These are phyloP conservation scores for Brachionus plicatilis DNA, from an alignment of 1,140 invertebrate genomes.

Conservation along the genomic window DNA sequence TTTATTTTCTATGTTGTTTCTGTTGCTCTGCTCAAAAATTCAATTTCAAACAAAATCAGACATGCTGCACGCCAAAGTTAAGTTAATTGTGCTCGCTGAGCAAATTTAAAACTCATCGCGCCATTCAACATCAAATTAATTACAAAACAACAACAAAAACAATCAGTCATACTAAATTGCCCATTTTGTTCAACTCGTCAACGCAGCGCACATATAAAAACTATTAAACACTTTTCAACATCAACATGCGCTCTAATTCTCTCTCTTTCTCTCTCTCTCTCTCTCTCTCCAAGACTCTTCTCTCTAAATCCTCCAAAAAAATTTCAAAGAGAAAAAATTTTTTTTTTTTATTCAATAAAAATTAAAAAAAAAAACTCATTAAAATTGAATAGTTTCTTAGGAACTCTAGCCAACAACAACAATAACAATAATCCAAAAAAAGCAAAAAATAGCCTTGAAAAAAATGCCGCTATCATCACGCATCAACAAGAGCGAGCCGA, in stretches of 20 bases:
- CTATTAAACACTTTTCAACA: not conserved
- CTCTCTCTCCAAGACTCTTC: not conserved
- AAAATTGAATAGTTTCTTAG: not conserved
- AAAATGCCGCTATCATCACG: not conserved
- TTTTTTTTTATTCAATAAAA: not conserved
- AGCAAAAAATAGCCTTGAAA: not conserved
- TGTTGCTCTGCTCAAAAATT: no score
- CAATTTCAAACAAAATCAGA: not conserved
- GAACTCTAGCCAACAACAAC: not conserved
- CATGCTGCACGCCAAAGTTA: not conserved
- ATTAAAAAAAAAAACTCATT: not conserved
- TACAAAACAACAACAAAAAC: not conserved
- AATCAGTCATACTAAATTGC: not conserved
- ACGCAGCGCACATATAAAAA: not conserved
- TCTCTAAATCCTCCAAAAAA: not conserved
- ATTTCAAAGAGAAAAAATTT: not conserved
- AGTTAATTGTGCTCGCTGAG: not conserved
- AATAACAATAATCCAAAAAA: not conserved
- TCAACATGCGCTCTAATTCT: not conserved
- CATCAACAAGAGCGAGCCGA: conserved; percentile 20
- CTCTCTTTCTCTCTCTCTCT: not conserved
- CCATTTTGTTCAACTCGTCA: not conserved
- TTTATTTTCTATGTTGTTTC: no score
- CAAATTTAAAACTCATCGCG: not conserved
- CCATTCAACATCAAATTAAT: not conserved